A percentile compares a stretch with the other conserved stretches of the same genome.
These are phyloP conservation scores for Cyphomyrus discorhynchus DNA, from an alignment of 2,113 vertebrate genomes.

Conservation along the genomic window DNA sequence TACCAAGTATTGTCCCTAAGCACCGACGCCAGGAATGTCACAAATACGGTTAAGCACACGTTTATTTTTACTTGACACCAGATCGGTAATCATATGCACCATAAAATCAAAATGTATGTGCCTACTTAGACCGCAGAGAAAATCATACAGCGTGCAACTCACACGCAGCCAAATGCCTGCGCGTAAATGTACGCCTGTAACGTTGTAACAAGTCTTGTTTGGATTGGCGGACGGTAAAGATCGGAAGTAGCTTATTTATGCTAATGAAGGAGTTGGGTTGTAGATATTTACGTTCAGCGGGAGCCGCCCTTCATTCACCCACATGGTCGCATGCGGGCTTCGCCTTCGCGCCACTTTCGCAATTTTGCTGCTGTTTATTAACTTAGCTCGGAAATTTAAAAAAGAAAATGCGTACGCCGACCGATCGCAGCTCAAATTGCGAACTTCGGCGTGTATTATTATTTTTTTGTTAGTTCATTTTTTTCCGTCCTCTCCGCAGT, in stretches of 20 bases:
- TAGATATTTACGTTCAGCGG: constrained; percentile 95
- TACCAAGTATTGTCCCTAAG: neutral
- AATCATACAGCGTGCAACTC: neutral
- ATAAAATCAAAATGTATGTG: too few relatives aligned
- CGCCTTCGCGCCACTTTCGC: constrained; percentile 83
- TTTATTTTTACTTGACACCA: neutral
- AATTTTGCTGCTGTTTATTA: constrained; percentile 46
- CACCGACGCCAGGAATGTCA: neutral
- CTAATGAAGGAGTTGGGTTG: constrained; percentile 86
- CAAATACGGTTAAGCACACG: neutral
- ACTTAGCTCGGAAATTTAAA: constrained; percentile 10
- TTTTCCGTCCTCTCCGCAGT: neutral
- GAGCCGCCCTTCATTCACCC: constrained; percentile 97
- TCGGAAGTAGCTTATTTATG: constrained; percentile 96
- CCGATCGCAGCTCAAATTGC: too few relatives aligned
- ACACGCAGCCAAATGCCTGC: neutral
- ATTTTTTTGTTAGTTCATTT: constrained; percentile 39
- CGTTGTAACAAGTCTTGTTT: constrained; percentile 29
- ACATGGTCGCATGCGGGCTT: constrained; percentile 79
- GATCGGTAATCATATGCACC: neutral
- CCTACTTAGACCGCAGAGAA: neutral
- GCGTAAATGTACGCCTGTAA: neutral
- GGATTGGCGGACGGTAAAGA: constrained; percentile 54
- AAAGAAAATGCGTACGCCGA: constrained; percentile 22
- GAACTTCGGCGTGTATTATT: constrained; percentile 29